phyloP scores from a whole-genome alignment of 2,797 vertebrate genomes.

The Okamejei kenojei region DNA sequence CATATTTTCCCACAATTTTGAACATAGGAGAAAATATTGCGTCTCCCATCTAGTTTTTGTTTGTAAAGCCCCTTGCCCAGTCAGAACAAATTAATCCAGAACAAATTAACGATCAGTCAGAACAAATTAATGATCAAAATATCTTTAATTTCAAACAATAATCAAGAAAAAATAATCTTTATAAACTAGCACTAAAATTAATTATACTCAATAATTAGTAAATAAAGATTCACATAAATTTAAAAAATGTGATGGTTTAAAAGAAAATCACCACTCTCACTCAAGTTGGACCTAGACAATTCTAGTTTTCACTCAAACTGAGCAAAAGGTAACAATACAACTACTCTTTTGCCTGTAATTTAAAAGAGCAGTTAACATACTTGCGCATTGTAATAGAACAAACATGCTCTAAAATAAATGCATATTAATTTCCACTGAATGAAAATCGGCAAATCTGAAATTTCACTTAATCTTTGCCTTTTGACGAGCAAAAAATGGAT shows the following conservation, averaged over 20 bases:
- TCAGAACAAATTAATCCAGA: neutral
- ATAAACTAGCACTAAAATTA: too few relatives aligned
- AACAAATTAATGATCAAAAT: neutral
- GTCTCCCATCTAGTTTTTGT: neutral
- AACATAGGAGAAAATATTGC: neutral
- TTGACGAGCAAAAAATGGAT: constrained; percentile 34
- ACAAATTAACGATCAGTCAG: neutral
- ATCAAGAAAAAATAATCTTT: neutral
- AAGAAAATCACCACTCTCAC: neutral
- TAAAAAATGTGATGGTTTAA: neutral
- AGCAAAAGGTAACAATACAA: neutral
- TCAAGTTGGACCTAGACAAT: neutral
- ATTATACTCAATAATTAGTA: neutral
- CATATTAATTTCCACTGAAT: neutral
- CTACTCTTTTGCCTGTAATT: neutral
- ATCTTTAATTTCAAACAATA: neutral
- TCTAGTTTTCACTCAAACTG: neutral
- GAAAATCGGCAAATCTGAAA: neutral
- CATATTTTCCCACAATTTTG: neutral
- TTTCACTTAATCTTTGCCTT: neutral
- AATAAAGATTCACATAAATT: neutral
- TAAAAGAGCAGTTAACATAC: neutral
- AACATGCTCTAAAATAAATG: neutral
- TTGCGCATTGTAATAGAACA: neutral
- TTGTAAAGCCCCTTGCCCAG: neutral